phyloP scores from a whole-genome alignment of 2,888 invertebrate species.

The Caenorhabditis auriculariae region DNA sequence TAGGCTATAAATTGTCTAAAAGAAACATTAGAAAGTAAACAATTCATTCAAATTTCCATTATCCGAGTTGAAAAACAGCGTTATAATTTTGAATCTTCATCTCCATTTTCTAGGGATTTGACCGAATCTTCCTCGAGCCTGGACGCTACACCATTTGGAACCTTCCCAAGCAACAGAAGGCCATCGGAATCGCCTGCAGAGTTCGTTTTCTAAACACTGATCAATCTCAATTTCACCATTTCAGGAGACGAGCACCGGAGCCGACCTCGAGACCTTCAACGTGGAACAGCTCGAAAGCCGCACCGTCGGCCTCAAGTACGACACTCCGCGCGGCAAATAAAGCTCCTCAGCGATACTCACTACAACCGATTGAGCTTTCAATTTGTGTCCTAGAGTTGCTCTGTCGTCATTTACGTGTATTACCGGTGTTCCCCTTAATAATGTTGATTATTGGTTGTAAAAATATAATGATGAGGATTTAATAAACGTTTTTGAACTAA shows the following conservation, averaged over 20 bases:
- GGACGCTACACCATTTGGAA: conserved; percentile 55
- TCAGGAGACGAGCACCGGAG: conserved; percentile 25
- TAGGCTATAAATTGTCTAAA: neutral
- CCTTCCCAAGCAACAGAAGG: conserved; percentile 35
- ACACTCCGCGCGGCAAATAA: conserved; percentile 42
- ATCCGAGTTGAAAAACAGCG: no score
- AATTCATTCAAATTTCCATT: no score
- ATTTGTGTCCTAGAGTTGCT: no score
- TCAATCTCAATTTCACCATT: conserved; percentile 3
- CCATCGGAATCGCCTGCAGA: conserved; percentile 46
- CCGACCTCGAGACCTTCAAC: conserved; percentile 40
- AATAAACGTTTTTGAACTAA: no score
- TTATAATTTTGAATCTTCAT: no score
- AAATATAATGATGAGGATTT: no score
- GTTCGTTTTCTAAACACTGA: neutral
- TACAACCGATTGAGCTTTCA: no score
- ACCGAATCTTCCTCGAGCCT: conserved; percentile 50
- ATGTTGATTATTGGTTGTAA: no score
- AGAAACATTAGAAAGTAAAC: no score
- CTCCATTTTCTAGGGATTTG: conserved; percentile 37
- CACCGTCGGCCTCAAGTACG: conserved; percentile 47
- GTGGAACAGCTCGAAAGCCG: conserved; percentile 30
- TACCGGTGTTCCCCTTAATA: no score
- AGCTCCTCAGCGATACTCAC: no score
- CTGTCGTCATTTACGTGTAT: no score